These are phyloP conservation scores for Epizoanthus ramosus DNA, from an alignment of 92 coral and sea anemone genomes.

Conservation along the genomic window DNA sequence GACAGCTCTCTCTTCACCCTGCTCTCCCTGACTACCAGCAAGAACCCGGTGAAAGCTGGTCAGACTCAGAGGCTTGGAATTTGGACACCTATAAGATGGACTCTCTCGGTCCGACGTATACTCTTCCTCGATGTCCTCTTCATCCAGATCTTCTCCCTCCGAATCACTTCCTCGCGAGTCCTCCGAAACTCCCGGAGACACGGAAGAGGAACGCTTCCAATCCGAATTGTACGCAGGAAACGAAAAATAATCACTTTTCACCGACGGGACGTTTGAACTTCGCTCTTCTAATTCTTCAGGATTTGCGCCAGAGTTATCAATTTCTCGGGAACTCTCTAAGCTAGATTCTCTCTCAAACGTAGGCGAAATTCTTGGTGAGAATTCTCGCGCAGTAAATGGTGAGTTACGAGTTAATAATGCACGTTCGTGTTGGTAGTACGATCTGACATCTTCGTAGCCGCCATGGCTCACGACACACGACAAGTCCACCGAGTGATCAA, in stretches of 20 bases:
- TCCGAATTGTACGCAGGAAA: conserved; percentile 96
- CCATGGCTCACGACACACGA: conserved; percentile 42
- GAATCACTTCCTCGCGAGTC: conserved; percentile 46
- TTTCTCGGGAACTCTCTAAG: conserved; percentile 33
- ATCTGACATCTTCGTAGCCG: conserved; percentile 23
- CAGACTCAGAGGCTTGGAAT: conserved; percentile 13
- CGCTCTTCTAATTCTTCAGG: conserved; percentile 17
- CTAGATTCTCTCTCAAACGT: conserved; percentile 28
- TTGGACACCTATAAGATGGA: not conserved
- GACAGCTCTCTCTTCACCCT: conserved; percentile 25
- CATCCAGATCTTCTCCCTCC: conserved; percentile 48
- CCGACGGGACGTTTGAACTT: conserved; percentile 38
- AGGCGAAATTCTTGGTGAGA: conserved; percentile 17
- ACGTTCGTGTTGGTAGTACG: conserved; percentile 39
- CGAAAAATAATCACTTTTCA: conserved; percentile 81
- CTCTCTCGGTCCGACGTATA: conserved; percentile 41
- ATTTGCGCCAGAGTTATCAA: conserved; percentile 39
- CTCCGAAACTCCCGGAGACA: conserved; percentile 45
- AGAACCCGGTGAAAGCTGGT: conserved; percentile 10
- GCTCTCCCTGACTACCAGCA: conserved; percentile 18
- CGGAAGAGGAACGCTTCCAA: conserved; percentile 47
- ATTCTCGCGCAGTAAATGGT: not conserved
- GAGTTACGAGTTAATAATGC: not conserved
- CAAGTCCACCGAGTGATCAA: conserved; percentile 25
- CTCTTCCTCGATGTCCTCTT: conserved; percentile 17